A percentile compares a stretch with the other conserved stretches of the same genome.
phyloP scores from a whole-genome alignment of 2,888 invertebrate species.

The Calephelis perditalis region DNA sequence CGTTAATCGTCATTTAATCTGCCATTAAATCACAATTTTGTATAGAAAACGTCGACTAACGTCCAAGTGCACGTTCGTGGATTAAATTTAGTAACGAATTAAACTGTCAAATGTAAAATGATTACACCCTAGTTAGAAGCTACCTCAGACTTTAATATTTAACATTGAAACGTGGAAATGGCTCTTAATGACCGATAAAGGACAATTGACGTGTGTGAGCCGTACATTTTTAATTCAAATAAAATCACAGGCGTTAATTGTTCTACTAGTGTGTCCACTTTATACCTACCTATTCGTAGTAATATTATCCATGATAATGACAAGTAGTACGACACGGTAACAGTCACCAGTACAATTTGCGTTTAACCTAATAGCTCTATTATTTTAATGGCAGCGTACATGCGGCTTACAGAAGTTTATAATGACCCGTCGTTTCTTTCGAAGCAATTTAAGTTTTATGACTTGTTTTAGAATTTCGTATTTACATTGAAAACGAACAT shows the following conservation, averaged over 20 bases:
- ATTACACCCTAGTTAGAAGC: too few relatives aligned
- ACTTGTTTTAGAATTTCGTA: conserved; percentile 18
- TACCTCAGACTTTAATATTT: too few relatives aligned
- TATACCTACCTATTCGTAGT: too few relatives aligned
- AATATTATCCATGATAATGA: conserved; percentile 44
- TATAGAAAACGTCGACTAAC: too few relatives aligned
- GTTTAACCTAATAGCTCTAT: conserved; percentile 58
- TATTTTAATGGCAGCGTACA: conserved; percentile 48
- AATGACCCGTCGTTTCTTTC: conserved; percentile 29
- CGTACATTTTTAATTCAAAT: neutral
- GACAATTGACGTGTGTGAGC: too few relatives aligned
- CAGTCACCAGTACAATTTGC: conserved; percentile 32
- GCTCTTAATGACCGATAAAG: too few relatives aligned
- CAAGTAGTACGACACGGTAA: conserved; percentile 28
- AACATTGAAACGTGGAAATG: too few relatives aligned
- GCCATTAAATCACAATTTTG: too few relatives aligned
- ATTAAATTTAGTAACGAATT: too few relatives aligned
- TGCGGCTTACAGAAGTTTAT: conserved; percentile 42
- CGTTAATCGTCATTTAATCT: too few relatives aligned
- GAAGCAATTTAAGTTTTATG: conserved; percentile 18
- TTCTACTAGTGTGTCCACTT: conserved; percentile 32
- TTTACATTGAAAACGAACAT: conserved; percentile 8
- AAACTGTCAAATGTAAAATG: too few relatives aligned
- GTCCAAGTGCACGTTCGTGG: too few relatives aligned
- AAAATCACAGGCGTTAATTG: conserved; percentile 3